Conservation (phyloP, 2,797 vertebrate species). For the Hydrolagus colliei region DNA sequence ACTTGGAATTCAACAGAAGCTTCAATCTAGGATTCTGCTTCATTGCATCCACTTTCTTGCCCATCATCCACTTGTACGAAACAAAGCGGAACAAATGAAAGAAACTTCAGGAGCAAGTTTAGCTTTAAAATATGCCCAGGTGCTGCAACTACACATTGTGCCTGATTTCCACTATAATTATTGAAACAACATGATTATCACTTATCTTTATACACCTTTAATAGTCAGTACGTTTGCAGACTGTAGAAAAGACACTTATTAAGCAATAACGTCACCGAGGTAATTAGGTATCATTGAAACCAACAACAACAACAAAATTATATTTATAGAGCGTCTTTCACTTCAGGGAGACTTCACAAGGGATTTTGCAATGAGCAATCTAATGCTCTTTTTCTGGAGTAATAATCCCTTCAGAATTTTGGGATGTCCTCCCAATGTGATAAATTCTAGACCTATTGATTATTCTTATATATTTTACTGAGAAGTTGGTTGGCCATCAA, state of each 20-base stretch:
- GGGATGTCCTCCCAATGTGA: too few relatives aligned
- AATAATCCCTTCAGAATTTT: too few relatives aligned
- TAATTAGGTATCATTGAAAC: too few relatives aligned
- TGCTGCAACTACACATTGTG: neutral
- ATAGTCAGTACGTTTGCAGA: neutral
- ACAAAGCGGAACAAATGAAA: neutral
- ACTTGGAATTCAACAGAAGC: too few relatives aligned
- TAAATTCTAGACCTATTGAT: too few relatives aligned
- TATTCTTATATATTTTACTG: too few relatives aligned
- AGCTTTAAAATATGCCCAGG: neutral
- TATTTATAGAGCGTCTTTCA: too few relatives aligned
- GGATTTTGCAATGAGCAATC: too few relatives aligned
- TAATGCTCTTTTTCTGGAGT: too few relatives aligned
- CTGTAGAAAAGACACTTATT: neutral
- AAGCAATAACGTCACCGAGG: neutral
- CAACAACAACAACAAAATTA: too few relatives aligned
- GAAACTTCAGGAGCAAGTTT: neutral
- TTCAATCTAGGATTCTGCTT: neutral
- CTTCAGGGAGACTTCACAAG: too few relatives aligned
- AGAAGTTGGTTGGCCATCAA: too few relatives aligned
- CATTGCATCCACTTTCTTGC: neutral
- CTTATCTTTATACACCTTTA: neutral
- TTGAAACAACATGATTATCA: neutral
- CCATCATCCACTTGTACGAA: neutral
- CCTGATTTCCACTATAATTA: neutral